Base-by-base conservation (phyloP, 2,888 invertebrate genomes). In the Macrosiphum euphorbiae region DNA sequence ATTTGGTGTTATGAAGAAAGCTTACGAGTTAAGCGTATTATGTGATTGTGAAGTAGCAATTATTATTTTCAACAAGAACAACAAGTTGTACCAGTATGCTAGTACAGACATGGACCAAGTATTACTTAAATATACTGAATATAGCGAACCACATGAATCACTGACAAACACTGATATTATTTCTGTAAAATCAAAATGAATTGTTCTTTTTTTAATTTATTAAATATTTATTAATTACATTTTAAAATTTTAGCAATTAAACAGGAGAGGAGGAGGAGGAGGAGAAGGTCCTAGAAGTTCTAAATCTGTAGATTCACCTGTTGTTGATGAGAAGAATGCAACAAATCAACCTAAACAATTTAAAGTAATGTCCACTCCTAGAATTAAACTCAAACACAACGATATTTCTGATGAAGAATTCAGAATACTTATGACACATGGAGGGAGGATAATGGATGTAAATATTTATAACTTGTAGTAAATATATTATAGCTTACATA, bases 91-190 rank as follows among this genome's bases (percentile, higher is more conserved):
- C 96, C 98, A 98, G 96, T 99, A 99, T 96, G 99, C 99, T 95
- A 99, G 98, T 96, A 99, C 99, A 95, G 99, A 99, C 96, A 99
- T 99, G 99, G 99, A 99, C 96, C 99, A 99, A 97, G 99, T 99
- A 95, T 97, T 99, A 95, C 97, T 99, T 96, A 99, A 99, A 97
- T 99, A 99, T 96, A 99, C 99, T 95, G 99, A 99, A 97, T 99
- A 99, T 97, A 99, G 99, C 97, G 99, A 99, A 97, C 99, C 99
- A 89, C 99, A 99, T 96, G 99, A 99, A 96, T 99, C 99, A 95
- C 97, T 99, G 95, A 99, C 99, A 96, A 99, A 99, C 97, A 98
- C 99, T 96, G 99, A 99, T 96, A 99, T 99, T 96, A 99, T 99
- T 96, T 99, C 99, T 98, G 99, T 99, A 97, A 58, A 26, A 84